These are phyloP conservation scores for Phataginus tetradactyla DNA, from an alignment of 2,797 vertebrate genomes.

Conservation along the genomic window DNA sequence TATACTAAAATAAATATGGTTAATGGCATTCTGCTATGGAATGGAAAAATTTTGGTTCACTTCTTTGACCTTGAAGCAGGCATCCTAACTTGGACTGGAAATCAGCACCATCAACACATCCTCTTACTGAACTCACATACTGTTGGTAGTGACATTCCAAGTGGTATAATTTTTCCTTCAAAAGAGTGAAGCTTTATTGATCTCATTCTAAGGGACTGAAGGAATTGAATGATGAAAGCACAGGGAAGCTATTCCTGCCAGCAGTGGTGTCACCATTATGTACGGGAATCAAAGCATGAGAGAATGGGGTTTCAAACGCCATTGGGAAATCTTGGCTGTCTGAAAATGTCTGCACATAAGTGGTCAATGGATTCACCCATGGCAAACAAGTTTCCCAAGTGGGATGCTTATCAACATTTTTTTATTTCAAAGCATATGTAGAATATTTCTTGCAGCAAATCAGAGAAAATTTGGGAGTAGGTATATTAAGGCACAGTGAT, in stretches of 20 bases:
- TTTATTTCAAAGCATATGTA: neutral
- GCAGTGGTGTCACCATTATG: neutral
- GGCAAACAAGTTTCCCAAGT: neutral
- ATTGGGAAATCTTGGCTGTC: neutral
- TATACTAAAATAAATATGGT: neutral
- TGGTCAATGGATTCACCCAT: neutral
- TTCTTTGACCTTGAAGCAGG: neutral
- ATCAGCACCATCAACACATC: neutral
- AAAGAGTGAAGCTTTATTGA: slow-evolving; percentile 40
- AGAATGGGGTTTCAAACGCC: slow-evolving; percentile 49
- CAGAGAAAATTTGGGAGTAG: neutral
- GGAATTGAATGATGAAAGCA: neutral
- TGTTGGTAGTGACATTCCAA: slow-evolving; percentile 39
- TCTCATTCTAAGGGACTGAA: slow-evolving; percentile 31
- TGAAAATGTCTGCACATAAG: neutral
- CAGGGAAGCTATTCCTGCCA: neutral
- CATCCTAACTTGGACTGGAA: neutral
- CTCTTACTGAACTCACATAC: neutral
- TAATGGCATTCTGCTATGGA: neutral
- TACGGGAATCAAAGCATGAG: slow-evolving; percentile 23
- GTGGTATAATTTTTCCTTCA: slow-evolving; percentile 48
- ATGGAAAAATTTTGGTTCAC: neutral
- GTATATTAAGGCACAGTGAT: neutral
- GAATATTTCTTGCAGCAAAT: neutral
- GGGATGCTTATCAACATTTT: neutral